Evolutionary conservation across 1,140 invertebrate species (phyloP).

Genomic region (Trichoplusia ni): DNA sequence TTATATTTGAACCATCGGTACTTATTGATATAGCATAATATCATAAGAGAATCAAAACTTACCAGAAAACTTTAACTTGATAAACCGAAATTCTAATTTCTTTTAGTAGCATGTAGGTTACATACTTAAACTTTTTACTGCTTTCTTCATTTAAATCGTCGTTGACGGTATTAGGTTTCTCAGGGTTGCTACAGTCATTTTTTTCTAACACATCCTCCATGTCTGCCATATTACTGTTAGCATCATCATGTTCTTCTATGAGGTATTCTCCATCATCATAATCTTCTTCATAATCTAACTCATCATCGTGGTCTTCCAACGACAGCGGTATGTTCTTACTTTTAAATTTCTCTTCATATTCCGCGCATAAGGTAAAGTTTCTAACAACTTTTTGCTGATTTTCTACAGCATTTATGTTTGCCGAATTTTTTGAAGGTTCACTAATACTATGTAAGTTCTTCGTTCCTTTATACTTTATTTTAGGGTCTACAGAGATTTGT

Average conservation of each 20-base stretch:
- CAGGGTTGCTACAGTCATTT: not conserved
- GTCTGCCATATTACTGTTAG: not conserved
- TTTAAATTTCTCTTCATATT: constrained; percentile 56
- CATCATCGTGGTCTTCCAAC: constrained; percentile 21
- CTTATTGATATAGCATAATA: not conserved
- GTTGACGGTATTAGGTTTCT: not conserved
- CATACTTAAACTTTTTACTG: constrained; percentile 7
- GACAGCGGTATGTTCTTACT: constrained; percentile 20
- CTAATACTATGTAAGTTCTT: not conserved
- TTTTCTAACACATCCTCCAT: not conserved
- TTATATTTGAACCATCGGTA: constrained; percentile 10
- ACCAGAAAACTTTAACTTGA: constrained; percentile 14
- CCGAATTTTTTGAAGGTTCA: not conserved
- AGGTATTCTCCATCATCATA: constrained; percentile 28
- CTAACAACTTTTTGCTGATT: constrained; percentile 54
- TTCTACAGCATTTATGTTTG: not conserved
- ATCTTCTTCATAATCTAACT: constrained; percentile 41
- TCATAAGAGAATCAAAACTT: not conserved
- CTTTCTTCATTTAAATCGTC: not conserved
- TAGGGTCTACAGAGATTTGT: not conserved
- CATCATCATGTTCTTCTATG: constrained; percentile 1
- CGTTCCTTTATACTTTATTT: not conserved
- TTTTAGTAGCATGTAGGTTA: not conserved
- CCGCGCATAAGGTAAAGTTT: constrained; percentile 50
- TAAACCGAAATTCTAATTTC: constrained; percentile 1